Percentiles rank a stretch among this genome's conserved stretches.
These are phyloP conservation scores for Stegodyphus mimosarum DNA, from an alignment of 1,140 invertebrate genomes.

Conservation along the genomic window DNA sequence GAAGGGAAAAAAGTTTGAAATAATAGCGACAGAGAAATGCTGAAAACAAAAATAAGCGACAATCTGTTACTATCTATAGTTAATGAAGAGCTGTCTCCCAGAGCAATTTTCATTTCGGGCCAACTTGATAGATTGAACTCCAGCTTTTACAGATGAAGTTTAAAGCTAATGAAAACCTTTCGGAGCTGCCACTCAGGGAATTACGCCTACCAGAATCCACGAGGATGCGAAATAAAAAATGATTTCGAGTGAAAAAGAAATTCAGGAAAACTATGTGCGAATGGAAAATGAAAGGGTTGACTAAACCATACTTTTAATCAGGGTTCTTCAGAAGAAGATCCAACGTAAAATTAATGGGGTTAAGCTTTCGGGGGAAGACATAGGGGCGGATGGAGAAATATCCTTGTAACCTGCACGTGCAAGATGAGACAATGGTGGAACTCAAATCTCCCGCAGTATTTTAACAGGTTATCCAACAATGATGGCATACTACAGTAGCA, in stretches of 20 bases:
- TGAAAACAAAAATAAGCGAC: conserved; percentile 58
- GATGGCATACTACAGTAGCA: not conserved
- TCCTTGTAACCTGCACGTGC: not conserved
- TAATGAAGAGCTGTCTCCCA: conserved; percentile 57
- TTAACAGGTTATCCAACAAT: not conserved
- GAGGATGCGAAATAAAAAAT: conserved; percentile 39
- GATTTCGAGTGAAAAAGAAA: conserved; percentile 39
- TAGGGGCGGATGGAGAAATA: not conserved
- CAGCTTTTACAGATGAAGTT: conserved; percentile 59
- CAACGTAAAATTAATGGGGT: conserved; percentile 51
- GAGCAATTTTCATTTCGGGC: conserved; percentile 57
- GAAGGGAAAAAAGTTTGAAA: not conserved
- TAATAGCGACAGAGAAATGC: conserved; percentile 50
- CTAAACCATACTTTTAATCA: conserved; percentile 55
- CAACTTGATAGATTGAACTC: conserved; percentile 56
- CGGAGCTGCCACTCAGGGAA: conserved; percentile 52
- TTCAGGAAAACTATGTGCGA: conserved; percentile 55
- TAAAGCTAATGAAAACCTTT: conserved; percentile 61
- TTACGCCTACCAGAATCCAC: conserved; percentile 53
- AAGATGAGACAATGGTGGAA: not conserved
- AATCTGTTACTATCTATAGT: conserved; percentile 59
- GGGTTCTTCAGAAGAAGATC: conserved; percentile 27
- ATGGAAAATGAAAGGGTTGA: conserved; percentile 58
- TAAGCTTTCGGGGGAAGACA: conserved; percentile 29
- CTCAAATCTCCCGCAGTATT: not conserved